Percentiles rank a stretch among this genome's conserved stretches.
phyloP scores from a whole-genome alignment of 2,113 vertebrate genomes.

The Hystrix cristata region DNA sequence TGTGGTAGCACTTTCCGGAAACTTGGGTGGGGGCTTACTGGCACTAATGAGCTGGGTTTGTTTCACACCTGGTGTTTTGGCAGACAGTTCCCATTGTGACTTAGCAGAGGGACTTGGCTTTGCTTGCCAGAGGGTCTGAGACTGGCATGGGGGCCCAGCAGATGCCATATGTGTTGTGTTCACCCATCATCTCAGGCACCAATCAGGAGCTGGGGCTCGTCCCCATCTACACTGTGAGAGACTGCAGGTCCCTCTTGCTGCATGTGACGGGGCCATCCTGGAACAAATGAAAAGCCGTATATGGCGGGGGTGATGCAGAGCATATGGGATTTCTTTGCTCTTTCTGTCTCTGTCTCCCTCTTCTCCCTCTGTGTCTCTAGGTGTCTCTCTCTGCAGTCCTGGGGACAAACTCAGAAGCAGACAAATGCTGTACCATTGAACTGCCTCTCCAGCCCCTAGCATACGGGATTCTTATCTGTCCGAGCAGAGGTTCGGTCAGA shows the following conservation, averaged over 20 bases:
- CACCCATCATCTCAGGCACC: neutral
- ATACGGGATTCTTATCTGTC: neutral
- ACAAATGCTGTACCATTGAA: neutral
- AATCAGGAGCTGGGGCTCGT: neutral
- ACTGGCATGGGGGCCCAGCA: neutral
- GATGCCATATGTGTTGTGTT: neutral
- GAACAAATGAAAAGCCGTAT: neutral
- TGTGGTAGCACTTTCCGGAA: neutral
- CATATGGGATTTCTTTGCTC: neutral
- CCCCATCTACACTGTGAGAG: neutral
- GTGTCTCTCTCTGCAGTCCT: neutral
- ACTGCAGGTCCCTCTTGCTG: neutral
- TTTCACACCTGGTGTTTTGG: slow-evolving; percentile 17
- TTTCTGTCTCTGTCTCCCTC: neutral
- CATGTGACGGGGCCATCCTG: neutral
- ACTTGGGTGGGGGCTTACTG: neutral
- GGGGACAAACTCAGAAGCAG: neutral
- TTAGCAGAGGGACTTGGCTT: neutral
- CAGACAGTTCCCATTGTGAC: neutral
- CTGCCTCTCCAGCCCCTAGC: neutral
- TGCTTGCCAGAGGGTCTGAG: slow-evolving; percentile 42
- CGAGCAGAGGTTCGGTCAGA: neutral
- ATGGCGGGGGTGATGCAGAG: neutral
- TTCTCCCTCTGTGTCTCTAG: neutral
- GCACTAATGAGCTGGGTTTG: neutral